These are phyloP conservation scores for Lamprologus sp. DNA, from an alignment of 2,113 vertebrate species.

Conservation along the genomic window DNA sequence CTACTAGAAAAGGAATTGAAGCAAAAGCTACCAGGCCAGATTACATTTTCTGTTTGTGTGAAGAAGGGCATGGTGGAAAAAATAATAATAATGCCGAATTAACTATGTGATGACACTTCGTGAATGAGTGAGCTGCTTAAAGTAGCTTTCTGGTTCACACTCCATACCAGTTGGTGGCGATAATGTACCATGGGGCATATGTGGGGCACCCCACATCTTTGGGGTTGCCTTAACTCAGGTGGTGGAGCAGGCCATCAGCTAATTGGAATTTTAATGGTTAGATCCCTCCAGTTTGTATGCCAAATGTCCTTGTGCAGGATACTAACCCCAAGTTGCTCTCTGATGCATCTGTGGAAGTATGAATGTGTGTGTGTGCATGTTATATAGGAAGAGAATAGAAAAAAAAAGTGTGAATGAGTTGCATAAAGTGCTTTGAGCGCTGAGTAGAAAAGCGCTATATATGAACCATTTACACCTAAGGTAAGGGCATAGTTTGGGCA, in stretches of 20 bases:
- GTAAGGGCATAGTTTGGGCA: not conserved
- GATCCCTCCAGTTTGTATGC: not conserved
- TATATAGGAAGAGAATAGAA: not conserved
- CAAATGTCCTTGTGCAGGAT: not conserved
- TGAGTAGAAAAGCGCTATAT: not conserved
- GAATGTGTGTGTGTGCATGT: not conserved
- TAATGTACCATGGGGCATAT: not conserved
- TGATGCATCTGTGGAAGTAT: not conserved
- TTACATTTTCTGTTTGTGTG: not conserved
- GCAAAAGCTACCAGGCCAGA: not conserved
- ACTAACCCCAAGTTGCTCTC: not conserved
- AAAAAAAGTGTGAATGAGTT: not conserved
- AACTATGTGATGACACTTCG: not conserved
- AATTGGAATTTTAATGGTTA: not conserved
- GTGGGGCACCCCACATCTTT: not conserved
- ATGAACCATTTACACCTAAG: not conserved
- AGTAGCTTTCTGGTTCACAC: not conserved
- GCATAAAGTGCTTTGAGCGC: not conserved
- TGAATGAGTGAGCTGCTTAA: not conserved
- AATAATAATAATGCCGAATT: not conserved
- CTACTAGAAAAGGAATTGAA: not conserved
- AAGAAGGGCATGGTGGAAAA: not conserved
- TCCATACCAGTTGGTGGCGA: not conserved
- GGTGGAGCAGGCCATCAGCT: not conserved
- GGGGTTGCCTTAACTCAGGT: not conserved